Conservation (phyloP, 64 coral and sea anemone genomes). For the Astreopora myriophthalma region DNA sequence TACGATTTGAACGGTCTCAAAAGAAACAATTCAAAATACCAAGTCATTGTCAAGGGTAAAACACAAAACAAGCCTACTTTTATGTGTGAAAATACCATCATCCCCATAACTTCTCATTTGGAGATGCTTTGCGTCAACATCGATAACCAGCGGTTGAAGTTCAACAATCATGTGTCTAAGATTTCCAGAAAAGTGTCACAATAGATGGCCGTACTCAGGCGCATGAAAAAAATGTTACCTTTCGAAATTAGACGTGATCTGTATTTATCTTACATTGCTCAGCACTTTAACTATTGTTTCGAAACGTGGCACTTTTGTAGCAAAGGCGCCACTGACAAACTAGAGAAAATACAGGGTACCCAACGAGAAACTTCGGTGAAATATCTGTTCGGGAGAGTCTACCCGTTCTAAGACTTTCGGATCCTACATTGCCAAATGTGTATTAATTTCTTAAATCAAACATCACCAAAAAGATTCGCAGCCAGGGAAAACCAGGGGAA, state of each 20-base stretch:
- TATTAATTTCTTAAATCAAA: no score
- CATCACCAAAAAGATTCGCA: no score
- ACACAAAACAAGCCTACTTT: not conserved
- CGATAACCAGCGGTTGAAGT: not conserved
- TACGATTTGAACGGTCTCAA: not conserved
- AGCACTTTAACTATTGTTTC: no score
- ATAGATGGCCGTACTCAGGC: not conserved
- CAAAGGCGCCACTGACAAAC: no score
- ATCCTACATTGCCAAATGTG: no score
- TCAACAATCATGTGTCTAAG: not conserved
- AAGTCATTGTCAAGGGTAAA: constrained; percentile 33
- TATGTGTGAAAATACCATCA: constrained; percentile 16
- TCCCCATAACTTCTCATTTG: not conserved
- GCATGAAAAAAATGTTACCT: not conserved
- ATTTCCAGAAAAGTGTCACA: not conserved
- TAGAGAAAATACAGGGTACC: no score
- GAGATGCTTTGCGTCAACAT: not conserved
- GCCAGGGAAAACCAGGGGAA: no score
- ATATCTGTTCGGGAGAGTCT: no score
- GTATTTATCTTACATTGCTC: no score
- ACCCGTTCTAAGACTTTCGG: no score
- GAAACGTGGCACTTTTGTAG: no score
- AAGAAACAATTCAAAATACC: constrained; percentile 15
- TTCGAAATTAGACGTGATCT: not conserved
- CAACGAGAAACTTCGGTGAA: no score